These are phyloP conservation scores for Harpagoxenus sublaevis DNA, from an alignment of 2,888 invertebrate genomes.

Conservation along the genomic window DNA sequence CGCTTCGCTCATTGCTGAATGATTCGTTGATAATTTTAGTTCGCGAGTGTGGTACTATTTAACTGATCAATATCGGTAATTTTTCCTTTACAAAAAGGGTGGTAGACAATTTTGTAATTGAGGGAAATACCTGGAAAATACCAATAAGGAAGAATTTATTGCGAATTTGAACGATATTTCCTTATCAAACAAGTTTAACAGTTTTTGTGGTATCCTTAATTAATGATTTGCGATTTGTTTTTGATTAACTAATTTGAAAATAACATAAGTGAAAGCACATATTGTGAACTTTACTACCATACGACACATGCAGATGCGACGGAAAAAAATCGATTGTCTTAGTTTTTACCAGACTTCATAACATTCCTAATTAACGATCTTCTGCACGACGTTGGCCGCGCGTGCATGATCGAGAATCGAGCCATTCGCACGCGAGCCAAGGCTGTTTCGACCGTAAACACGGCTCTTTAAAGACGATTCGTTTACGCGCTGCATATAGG, in stretches of 20 bases:
- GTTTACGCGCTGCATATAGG: slow-evolving; percentile 15
- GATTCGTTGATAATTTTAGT: slow-evolving; percentile 43
- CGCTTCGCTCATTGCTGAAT: slow-evolving; percentile 33
- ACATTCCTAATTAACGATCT: slow-evolving; percentile 31
- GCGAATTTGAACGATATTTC: not conserved
- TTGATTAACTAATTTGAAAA: not conserved
- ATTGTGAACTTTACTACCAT: not conserved
- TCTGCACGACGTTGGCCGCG: slow-evolving; percentile 1
- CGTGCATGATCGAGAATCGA: slow-evolving; percentile 12
- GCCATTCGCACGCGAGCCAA: slow-evolving; percentile 43
- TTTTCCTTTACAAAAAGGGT: not conserved
- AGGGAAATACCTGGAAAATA: not conserved
- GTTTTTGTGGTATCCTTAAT: not conserved
- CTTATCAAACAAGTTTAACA: not conserved
- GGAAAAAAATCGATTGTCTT: not conserved
- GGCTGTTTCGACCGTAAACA: slow-evolving; percentile 34
- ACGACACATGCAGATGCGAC: no score
- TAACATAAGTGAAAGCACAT: not conserved
- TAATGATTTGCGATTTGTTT: not conserved
- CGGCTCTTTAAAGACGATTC: slow-evolving; percentile 42
- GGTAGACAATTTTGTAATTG: not conserved
- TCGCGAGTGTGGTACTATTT: not conserved
- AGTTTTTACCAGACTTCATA: not conserved
- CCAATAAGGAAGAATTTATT: not conserved
- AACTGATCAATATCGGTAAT: not conserved